phyloP scores from a whole-genome alignment of 2,797 vertebrate species.

The Cryptoblepharus egeriae region DNA sequence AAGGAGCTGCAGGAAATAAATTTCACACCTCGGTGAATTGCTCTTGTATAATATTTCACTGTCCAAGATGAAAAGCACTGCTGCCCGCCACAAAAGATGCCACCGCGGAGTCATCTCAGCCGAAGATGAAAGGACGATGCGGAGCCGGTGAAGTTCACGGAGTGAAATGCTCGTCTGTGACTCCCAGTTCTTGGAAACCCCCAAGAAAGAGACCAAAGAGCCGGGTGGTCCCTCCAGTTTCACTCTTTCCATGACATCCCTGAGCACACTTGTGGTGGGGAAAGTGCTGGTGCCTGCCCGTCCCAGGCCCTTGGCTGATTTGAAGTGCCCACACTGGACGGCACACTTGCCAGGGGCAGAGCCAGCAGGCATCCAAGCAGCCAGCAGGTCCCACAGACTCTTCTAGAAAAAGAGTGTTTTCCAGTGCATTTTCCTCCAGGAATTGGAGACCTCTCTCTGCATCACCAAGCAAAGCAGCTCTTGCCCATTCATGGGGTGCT shows the following conservation, averaged over 20 bases:
- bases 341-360: too few species aligned
- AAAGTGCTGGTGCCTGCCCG: too few species aligned
- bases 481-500: neutral
- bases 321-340: too few species aligned
- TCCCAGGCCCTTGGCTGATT: too few species aligned
- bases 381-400: neutral
- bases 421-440: too few species aligned
- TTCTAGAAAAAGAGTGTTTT: too few species aligned
- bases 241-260: neutral
- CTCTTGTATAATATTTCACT: constrained; percentile 37
- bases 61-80: constrained; percentile 30
- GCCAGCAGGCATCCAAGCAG: neutral
- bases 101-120: neutral
- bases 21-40: constrained; percentile 37
- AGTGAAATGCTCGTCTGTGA: neutral
- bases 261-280: too few species aligned
- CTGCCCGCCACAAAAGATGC: constrained; percentile 22
- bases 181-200: neutral
- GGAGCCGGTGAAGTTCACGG: constrained; percentile 14
- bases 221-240: neutral
- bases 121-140: constrained; percentile 26
- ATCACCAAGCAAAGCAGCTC: neutral
- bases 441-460: neutral
- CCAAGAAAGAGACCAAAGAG: constrained; percentile 9
- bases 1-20: constrained; percentile 17